Conservation (phyloP, 2,113 vertebrate species). For the Podocnemis expansa region DNA sequence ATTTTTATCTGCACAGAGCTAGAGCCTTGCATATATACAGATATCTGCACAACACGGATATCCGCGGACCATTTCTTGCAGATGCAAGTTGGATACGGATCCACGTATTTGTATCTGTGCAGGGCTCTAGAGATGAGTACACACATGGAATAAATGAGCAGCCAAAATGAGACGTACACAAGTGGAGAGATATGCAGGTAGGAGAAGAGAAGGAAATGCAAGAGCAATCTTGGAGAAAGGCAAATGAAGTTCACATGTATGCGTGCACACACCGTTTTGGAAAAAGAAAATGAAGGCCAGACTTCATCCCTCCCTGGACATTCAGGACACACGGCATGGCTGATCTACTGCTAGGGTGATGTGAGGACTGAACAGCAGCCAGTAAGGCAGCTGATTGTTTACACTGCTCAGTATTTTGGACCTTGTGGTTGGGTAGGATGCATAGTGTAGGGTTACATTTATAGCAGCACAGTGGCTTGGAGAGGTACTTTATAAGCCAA, state of each 20-base stretch:
- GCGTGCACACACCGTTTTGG: background rate
- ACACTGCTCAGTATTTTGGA: slow-evolving; percentile 7
- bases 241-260: background rate
- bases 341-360: background rate
- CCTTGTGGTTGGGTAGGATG: background rate
- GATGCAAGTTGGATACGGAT: no score
- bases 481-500: slow-evolving; percentile 44
- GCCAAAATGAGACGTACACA: background rate
- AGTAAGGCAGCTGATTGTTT: background rate
- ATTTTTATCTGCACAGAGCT: no score
- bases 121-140: background rate
- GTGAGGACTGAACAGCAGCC: background rate
- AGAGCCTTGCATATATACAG: no score
- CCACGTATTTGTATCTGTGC: no score
- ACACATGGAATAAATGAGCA: slow-evolving; percentile 38
- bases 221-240: background rate
- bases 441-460: slow-evolving; percentile 19
- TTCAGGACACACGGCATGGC: background rate
- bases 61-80: no score
- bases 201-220: background rate
- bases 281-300: background rate
- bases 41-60: no score
- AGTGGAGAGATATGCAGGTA: background rate
- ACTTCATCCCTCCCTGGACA: background rate
- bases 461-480: background rate